Conservation (phyloP, 2,888 invertebrate genomes). For the Colletes collaris region DNA sequence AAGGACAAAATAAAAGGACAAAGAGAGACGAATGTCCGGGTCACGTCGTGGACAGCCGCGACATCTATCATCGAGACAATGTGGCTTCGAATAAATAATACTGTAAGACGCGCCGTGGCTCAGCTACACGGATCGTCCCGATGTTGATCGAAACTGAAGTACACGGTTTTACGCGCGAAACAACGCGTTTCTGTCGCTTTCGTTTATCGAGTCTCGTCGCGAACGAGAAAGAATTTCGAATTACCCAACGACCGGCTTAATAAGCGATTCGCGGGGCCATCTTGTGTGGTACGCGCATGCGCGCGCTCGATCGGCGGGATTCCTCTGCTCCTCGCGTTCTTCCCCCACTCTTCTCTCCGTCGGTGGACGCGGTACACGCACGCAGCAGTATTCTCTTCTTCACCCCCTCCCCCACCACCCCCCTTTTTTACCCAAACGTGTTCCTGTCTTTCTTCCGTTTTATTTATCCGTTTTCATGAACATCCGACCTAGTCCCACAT, state of each 20-base stretch:
- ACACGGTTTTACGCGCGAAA: too few relatives aligned
- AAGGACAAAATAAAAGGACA: conserved; percentile 5
- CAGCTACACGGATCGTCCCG: conserved; percentile 7
- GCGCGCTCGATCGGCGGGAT: conserved; percentile 24
- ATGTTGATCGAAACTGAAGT: too few relatives aligned
- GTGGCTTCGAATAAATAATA: conserved; percentile 65
- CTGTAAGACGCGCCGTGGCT: conserved; percentile 59
- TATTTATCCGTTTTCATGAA: not conserved
- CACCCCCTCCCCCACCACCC: conserved; percentile 14
- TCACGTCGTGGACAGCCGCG: not conserved
- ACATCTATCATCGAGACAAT: conserved; percentile 40
- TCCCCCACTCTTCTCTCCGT: not conserved
- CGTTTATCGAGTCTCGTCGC: not conserved
- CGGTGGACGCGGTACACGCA: conserved; percentile 11
- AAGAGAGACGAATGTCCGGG: not conserved
- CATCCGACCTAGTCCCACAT: conserved; percentile 54
- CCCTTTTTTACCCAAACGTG: not conserved
- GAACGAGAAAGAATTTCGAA: conserved; percentile 30
- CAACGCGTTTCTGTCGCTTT: too few relatives aligned
- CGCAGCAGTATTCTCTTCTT: not conserved
- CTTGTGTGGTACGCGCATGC: too few relatives aligned
- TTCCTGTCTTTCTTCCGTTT: conserved; percentile 8
- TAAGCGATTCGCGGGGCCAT: too few relatives aligned
- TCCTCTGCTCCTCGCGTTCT: conserved; percentile 9
- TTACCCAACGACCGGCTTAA: too few relatives aligned